phyloP scores from a whole-genome alignment of 2,113 vertebrate genomes.

The Lates calcarifer region DNA sequence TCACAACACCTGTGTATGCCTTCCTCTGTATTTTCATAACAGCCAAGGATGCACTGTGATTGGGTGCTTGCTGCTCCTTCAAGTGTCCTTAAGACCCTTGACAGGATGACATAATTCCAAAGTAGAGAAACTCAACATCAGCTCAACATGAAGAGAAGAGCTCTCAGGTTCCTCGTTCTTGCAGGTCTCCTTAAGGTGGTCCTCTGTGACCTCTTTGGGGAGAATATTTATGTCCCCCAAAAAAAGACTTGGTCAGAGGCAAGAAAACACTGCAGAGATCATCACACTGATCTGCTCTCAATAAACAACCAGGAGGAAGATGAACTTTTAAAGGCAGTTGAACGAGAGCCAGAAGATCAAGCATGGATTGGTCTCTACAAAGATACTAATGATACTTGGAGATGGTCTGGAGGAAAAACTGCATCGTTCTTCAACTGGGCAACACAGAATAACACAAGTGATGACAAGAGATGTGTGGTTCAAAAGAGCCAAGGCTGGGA shows the following conservation, averaged over 20 bases:
- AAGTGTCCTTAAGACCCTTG: neutral
- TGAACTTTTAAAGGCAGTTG: accelerated
- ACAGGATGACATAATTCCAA: neutral
- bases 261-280: neutral
- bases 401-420: conserved; percentile 37
- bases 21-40: conserved; percentile 34
- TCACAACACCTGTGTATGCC: neutral
- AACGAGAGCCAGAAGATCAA: too few species aligned
- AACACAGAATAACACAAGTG: accelerated
- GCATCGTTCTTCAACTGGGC: neutral
- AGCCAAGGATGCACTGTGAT: neutral
- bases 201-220: neutral
- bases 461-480: conserved; percentile 3
- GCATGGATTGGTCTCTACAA: conserved; percentile 64
- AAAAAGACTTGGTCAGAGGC: conserved; percentile 31
- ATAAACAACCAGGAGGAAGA: conserved; percentile 9
- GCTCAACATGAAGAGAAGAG: conserved; percentile 5
- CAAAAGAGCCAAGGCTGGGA: accelerated
- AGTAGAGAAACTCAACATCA: neutral
- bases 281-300: conserved; percentile 38
- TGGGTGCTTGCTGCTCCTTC: conserved; percentile 12
- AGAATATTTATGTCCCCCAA: accelerated
- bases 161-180: conserved; percentile 16
- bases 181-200: conserved; percentile 11
- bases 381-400: neutral